These are phyloP conservation scores for Saccopteryx bilineata DNA, from an alignment of 2,113 vertebrate genomes.

Conservation along the genomic window DNA sequence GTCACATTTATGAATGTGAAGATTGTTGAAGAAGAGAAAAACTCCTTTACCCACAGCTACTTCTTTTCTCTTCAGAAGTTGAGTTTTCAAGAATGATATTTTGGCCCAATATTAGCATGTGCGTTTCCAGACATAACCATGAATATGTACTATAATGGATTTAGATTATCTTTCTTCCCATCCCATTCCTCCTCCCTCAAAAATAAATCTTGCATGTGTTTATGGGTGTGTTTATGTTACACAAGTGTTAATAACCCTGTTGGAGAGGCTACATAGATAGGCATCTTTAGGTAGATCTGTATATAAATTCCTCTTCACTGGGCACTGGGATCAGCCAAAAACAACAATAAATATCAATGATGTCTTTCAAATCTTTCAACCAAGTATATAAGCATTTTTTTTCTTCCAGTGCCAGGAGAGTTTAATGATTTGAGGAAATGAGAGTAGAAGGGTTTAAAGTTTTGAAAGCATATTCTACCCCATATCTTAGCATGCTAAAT, in stretches of 20 bases:
- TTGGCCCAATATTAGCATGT: not conserved
- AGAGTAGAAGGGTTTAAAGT: not conserved
- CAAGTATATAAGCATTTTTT: slow-evolving; percentile 4
- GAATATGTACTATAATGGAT: not conserved
- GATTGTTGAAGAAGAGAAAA: too few species aligned
- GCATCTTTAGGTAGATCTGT: slow-evolving; percentile 44
- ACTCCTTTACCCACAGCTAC: not conserved
- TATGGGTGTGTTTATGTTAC: slow-evolving; percentile 68
- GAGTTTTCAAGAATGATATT: not conserved
- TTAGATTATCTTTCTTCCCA: not conserved
- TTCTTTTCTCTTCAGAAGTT: slow-evolving; percentile 2
- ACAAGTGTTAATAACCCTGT: slow-evolving; percentile 66
- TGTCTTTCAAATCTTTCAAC: slow-evolving; percentile 71
- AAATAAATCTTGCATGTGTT: slow-evolving; percentile 46
- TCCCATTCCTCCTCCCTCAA: not conserved
- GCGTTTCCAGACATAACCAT: not conserved
- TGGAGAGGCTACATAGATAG: slow-evolving; percentile 46
- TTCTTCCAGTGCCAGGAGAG: not conserved
- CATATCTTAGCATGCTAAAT: slow-evolving; percentile 1
- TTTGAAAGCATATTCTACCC: not conserved
- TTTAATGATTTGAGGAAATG: slow-evolving; percentile 22
- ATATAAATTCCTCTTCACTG: slow-evolving; percentile 63
- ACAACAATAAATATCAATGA: slow-evolving; percentile 71
- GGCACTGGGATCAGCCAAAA: slow-evolving; percentile 54
- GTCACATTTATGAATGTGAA: too few species aligned